These are phyloP conservation scores for Parotia lawesii DNA, from an alignment of 2,113 vertebrate species.

Conservation along the genomic window DNA sequence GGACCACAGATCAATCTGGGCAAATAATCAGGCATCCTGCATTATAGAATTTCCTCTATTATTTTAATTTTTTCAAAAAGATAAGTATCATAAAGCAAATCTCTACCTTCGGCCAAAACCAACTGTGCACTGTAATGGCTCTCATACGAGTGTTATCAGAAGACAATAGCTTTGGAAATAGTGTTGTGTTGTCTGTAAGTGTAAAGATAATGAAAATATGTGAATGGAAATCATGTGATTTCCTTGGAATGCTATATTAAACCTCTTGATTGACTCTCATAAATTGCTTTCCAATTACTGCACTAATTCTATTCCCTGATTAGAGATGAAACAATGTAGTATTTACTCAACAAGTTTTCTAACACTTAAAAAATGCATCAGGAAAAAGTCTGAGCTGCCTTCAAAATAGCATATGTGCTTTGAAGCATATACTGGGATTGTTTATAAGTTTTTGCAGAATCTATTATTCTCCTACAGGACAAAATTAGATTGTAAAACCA, in stretches of 20 bases:
- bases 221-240: conserved; percentile 17
- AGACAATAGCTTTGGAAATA: neutral
- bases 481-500: neutral
- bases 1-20: neutral
- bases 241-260: neutral
- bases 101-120: neutral
- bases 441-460: neutral
- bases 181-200: neutral
- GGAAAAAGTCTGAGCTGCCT: neutral
- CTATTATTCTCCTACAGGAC: neutral
- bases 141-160: neutral
- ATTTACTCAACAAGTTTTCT: neutral
- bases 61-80: neutral
- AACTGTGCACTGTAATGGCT: neutral
- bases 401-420: neutral
- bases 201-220: conserved; percentile 24
- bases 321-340: neutral
- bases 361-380: neutral
- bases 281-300: conserved; percentile 1
- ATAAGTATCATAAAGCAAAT: neutral
- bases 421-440: neutral
- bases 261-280: neutral
- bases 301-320: neutral
- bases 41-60: neutral
- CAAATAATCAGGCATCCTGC: neutral